These are phyloP conservation scores for Bettongia penicillata DNA, from an alignment of 2,113 vertebrate genomes.

Conservation along the genomic window DNA sequence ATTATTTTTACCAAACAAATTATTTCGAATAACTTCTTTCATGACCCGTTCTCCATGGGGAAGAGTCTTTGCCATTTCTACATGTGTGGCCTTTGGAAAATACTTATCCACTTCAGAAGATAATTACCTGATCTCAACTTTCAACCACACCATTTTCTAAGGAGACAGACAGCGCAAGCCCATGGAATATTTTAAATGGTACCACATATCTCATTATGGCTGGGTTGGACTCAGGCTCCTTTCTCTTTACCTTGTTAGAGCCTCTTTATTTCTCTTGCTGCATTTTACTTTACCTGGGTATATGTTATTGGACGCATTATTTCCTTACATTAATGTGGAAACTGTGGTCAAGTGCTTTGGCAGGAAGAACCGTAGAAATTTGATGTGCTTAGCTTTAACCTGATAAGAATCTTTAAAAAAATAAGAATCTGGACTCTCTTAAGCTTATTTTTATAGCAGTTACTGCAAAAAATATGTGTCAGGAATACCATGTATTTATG, in stretches of 20 bases:
- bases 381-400: slow-evolving; percentile 62
- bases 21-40: neutral
- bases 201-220: slow-evolving; percentile 12
- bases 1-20: slow-evolving; percentile 27
- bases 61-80: slow-evolving; percentile 26
- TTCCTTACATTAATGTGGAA: slow-evolving; percentile 58
- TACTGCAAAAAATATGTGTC: slow-evolving; percentile 76
- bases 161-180: slow-evolving; percentile 32
- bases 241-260: slow-evolving; percentile 21
- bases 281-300: slow-evolving; percentile 59
- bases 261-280: slow-evolving; percentile 20
- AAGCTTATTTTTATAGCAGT: slow-evolving; percentile 74
- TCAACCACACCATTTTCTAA: slow-evolving; percentile 57
- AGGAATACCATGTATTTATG: slow-evolving; percentile 74
- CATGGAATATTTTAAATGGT: slow-evolving; percentile 55
- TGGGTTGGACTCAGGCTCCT: neutral
- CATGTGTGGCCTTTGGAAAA: slow-evolving; percentile 65
- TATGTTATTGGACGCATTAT: slow-evolving; percentile 51
- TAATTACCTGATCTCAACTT: slow-evolving; percentile 66
- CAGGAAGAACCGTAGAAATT: slow-evolving; percentile 56
- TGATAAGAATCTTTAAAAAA: slow-evolving; percentile 50
- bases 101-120: neutral
- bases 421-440: slow-evolving; percentile 64
- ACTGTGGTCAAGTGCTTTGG: slow-evolving; percentile 56
- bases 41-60: neutral